Base-by-base conservation (phyloP, 2,113 vertebrate species). In the Heterocephalus glaber region DNA sequence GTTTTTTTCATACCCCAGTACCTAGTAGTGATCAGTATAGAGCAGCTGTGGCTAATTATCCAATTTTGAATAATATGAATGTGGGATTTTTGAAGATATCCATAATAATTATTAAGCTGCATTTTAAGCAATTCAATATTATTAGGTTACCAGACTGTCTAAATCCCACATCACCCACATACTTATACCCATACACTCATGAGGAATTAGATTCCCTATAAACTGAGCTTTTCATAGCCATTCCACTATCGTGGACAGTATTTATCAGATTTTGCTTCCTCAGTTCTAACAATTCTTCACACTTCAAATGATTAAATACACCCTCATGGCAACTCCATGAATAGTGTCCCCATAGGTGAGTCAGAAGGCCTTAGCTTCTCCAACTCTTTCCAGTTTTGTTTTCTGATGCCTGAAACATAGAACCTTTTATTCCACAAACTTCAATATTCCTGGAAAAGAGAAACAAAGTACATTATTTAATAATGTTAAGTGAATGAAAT, bases 1-100 rank as follows among this genome's bases (percentile, higher is more conserved):
- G 35, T 5, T 52, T 83, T 95, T 60, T 90, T 90, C 65, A 83
- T 90, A 84, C 47, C 16, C 41, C 52, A 12, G 3, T 70, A 82
- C 41, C 76, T 83, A 76, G 10, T 87, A 24, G 11, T 87, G 24
- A 44, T 86, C 66, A 93, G 52, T 52, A 93, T 16, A 83, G 30
- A 82, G 44, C 66, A 95, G 52, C 66, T 95, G n/a, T 61, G 66
- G 30, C 90, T 86, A 79, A 84, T n/a, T 63, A 24, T 54, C 35
- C 76, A 87, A 33, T 87, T 93, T 72, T 93, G 13, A 95, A 88
- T 91, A 94, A 90, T 65, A 63, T 52, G 61, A 89, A 83, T 16
- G 30, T 91, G 77, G 54, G 30, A 95, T 95, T 49, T 61, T 95
- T 66, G 68, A 93, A 90, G 7, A 28, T 85, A 85, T 61, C 60